phyloP scores from a whole-genome alignment of 2,113 vertebrate genomes.

The Thunnus thynnus region DNA sequence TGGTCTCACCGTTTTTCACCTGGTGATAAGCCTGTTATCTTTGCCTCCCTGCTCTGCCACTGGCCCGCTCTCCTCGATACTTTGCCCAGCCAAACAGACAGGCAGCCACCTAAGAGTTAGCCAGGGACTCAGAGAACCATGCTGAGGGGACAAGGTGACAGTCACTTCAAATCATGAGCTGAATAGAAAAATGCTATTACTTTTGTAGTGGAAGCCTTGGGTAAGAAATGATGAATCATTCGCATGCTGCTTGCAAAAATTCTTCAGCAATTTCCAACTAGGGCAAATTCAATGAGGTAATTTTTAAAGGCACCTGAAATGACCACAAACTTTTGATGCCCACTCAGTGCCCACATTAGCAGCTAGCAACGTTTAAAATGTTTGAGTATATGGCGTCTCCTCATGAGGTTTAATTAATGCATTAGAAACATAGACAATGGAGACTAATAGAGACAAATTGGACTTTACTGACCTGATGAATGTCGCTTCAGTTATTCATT shows the following conservation, averaged over 20 bases:
- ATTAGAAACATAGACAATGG: slow-evolving; percentile 31
- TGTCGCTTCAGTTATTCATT: slow-evolving; percentile 4
- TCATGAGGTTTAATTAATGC: slow-evolving; percentile 29
- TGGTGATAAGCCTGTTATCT: slow-evolving; percentile 67
- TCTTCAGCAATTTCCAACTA: slow-evolving; percentile 34
- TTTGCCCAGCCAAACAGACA: slow-evolving; percentile 52
- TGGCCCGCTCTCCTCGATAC: slow-evolving; percentile 47
- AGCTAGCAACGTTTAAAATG: slow-evolving; percentile 19
- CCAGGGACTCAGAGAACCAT: slow-evolving; percentile 55
- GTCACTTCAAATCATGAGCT: slow-evolving; percentile 63
- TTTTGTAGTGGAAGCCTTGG: slow-evolving; percentile 52
- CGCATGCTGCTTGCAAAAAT: slow-evolving; percentile 45
- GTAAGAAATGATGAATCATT: slow-evolving; percentile 57
- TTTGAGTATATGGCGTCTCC: not conserved
- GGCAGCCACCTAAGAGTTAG: slow-evolving; percentile 51
- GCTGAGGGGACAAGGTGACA: slow-evolving; percentile 60
- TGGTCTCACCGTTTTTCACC: slow-evolving; percentile 50
- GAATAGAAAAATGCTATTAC: slow-evolving; percentile 63
- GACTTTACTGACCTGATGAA: slow-evolving; percentile 22
- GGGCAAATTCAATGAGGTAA: slow-evolving; percentile 34
- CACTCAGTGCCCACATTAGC: slow-evolving; percentile 38
- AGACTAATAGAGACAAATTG: slow-evolving; percentile 9
- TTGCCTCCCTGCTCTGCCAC: slow-evolving; percentile 60
- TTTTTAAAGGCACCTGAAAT: slow-evolving; percentile 30
- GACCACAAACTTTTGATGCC: slow-evolving; percentile 35